Percentiles rank a stretch among this genome's conserved stretches.
These are phyloP conservation scores for Macrosteles quadrilineatus DNA, from an alignment of 1,140 invertebrate genomes.

Conservation along the genomic window DNA sequence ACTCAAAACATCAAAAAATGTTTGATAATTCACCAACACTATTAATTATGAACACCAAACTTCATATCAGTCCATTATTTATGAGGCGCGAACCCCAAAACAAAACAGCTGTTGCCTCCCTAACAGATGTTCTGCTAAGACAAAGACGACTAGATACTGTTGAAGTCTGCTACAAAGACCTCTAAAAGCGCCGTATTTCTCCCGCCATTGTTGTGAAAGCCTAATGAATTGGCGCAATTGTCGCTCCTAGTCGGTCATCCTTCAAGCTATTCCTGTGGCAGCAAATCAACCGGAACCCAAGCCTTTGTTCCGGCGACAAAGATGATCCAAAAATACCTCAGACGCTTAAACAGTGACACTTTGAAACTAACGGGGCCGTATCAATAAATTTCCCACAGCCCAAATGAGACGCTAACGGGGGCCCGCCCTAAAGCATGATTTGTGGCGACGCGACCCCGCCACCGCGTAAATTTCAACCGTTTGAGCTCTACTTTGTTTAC, in stretches of 20 bases:
- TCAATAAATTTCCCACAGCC: slow-evolving; percentile 17
- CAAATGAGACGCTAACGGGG: slow-evolving; percentile 18
- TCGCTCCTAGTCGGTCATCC: background rate
- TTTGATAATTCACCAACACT: too few relatives aligned
- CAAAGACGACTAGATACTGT: background rate
- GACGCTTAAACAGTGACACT: slow-evolving; percentile 18
- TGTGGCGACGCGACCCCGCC: too few relatives aligned
- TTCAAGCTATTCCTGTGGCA: background rate
- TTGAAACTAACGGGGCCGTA: slow-evolving; percentile 12
- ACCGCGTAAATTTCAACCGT: too few relatives aligned
- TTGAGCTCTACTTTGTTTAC: too few relatives aligned
- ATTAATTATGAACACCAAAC: background rate
- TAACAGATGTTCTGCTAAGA: slow-evolving; percentile 9
- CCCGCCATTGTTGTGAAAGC: background rate
- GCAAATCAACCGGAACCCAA: slow-evolving; percentile 14
- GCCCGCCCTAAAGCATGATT: slow-evolving; percentile 16
- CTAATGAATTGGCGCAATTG: slow-evolving; percentile 19
- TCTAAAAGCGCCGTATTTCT: background rate
- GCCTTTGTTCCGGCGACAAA: slow-evolving; percentile 14
- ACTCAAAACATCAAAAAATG: too few relatives aligned
- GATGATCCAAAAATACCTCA: slow-evolving; percentile 12
- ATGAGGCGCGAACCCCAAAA: background rate
- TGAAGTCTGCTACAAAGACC: background rate
- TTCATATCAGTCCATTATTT: background rate
- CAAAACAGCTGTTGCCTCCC: background rate